Base-by-base conservation (phyloP, 2,888 invertebrate genomes). In the Nasonovia ribisnigri region DNA sequence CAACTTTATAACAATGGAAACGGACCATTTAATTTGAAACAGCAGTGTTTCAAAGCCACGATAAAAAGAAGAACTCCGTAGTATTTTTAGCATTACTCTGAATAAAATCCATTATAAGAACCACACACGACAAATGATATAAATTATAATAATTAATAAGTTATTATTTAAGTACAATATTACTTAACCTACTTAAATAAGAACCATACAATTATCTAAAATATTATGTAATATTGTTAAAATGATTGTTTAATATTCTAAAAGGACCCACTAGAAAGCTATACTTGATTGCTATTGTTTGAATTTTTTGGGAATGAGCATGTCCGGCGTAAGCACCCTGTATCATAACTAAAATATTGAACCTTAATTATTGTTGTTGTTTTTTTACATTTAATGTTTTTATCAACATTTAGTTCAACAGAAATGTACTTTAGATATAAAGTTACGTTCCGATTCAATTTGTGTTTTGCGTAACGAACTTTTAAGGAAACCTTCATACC, bases 1-100 rank as follows among this genome's bases (percentile, higher is more conserved):
- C 36, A 86, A 91, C 86, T 91, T 91, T 91, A 29, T 46, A 91
- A 91, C 57, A 60, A 86, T 46, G 57, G 57, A 91, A 84, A 86
- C 43, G 84, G 60, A 46, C 86, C 91, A 57, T 91, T 91, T 91
- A 91, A 91, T 91, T 86, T 51, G 13, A 77, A 77, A 77, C 86
- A 29, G 10, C 57, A 42, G 54, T 84, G 54, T 84, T 91, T 29
- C 26, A 36, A 26, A 90, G 51, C 26, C n/a, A 24, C 2, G 36
- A 36, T 24, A 20, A 46, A 42, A 57, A 57, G 60, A 89, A 16
- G 26, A 26, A 36, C 29, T 51, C 26, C 1, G 54, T 51, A 16
- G 10, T 84, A 11, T 57, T 84, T 86, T 84, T 6, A 36, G 46
- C 86, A 24, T 57, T 24, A 46, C 29, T 89, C 8, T 5, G 57